phyloP scores from a whole-genome alignment of 2,797 vertebrate species.

The Propithecus perrieri region DNA sequence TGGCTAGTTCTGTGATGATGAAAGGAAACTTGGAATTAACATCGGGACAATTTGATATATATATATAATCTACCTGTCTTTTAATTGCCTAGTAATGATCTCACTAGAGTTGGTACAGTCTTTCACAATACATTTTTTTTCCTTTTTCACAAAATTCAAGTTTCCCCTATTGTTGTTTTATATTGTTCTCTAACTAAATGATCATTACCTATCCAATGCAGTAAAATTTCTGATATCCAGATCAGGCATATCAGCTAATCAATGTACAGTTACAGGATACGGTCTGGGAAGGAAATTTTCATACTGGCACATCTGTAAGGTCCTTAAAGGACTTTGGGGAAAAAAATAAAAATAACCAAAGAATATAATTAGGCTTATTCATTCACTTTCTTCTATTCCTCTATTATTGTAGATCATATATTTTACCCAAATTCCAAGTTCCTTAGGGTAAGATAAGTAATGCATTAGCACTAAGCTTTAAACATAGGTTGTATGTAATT shows the following conservation, averaged over 20 bases:
- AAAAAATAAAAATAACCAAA: background rate
- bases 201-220: background rate
- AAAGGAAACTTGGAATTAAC: background rate
- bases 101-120: background rate
- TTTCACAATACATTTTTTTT: background rate
- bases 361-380: background rate
- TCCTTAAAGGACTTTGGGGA: background rate
- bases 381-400: background rate
- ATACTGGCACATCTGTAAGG: background rate
- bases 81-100: background rate
- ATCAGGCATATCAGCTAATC: background rate
- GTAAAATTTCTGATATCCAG: background rate
- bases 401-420: background rate
- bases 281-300: background rate
- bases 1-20: background rate
- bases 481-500: slow-evolving; percentile 2
- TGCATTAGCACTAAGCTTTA: background rate
- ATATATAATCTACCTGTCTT: background rate
- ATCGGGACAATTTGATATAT: background rate
- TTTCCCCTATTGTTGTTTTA: background rate
- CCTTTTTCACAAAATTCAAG: background rate
- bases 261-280: background rate
- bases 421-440: background rate
- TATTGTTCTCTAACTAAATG: background rate
- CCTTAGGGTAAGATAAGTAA: background rate